Conservation (phyloP, 1,140 invertebrate species). For the Saccostrea echinata region DNA sequence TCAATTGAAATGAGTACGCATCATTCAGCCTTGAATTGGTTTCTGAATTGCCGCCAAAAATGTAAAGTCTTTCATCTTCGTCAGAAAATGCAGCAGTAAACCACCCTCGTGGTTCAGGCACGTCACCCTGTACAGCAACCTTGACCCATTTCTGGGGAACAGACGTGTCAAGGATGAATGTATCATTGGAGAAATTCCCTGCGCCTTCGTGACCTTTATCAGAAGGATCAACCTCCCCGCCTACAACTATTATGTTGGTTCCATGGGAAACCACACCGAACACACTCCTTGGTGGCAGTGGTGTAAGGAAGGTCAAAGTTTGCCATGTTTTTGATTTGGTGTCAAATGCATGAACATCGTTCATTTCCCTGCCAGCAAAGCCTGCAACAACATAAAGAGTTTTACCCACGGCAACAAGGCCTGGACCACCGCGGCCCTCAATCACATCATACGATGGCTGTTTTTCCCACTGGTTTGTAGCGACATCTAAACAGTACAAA, state of each 20-base stretch:
- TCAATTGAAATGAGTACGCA: neutral
- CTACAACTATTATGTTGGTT: constrained; percentile 54
- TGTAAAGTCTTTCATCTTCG: constrained; percentile 9
- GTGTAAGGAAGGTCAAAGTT: constrained; percentile 43
- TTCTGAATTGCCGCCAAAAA: constrained; percentile 60
- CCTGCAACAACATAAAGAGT: constrained; percentile 66
- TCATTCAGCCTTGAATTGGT: constrained; percentile 61
- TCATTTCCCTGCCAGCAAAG: constrained; percentile 63
- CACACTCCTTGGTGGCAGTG: constrained; percentile 60
- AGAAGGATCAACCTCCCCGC: constrained; percentile 64
- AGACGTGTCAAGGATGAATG: constrained; percentile 54
- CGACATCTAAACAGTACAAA: constrained; percentile 61
- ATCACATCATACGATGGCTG: constrained; percentile 59
- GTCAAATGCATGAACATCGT: constrained; percentile 64
- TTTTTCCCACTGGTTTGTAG: constrained; percentile 56
- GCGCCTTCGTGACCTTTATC: constrained; percentile 58
- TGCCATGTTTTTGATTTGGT: constrained; percentile 56
- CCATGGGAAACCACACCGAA: constrained; percentile 59
- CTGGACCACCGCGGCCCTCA: constrained; percentile 58
- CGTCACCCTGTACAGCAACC: constrained; percentile 42
- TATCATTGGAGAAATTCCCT: constrained; percentile 61
- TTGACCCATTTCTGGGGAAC: constrained; percentile 50
- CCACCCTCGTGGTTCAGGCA: constrained; percentile 58
- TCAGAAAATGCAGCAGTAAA: constrained; percentile 51
- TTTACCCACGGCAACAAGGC: constrained; percentile 51